phyloP scores from a whole-genome alignment of 2,797 vertebrate species.

The Sparus aurata region DNA sequence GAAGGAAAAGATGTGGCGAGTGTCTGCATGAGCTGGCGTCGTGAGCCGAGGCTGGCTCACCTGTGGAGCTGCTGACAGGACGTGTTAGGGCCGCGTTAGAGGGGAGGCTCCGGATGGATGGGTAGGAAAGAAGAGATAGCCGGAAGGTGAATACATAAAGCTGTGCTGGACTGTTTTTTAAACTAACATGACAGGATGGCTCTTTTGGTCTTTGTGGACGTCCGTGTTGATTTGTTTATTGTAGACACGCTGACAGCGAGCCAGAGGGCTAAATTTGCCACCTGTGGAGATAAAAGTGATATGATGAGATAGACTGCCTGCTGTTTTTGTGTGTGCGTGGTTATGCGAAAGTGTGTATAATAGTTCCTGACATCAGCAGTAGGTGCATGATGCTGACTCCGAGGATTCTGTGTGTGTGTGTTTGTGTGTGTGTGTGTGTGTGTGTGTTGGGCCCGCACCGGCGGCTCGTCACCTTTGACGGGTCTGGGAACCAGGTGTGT shows the following conservation, averaged over 20 bases:
- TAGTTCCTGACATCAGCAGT: slow-evolving; percentile 76
- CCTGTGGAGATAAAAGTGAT: slow-evolving; percentile 80
- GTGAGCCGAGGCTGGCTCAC: slow-evolving; percentile 59
- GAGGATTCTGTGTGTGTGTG: slow-evolving; percentile 32
- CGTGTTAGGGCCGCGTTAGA: slow-evolving; percentile 46
- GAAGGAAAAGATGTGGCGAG: neutral
- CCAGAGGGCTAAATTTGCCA: slow-evolving; percentile 71
- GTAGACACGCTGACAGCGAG: slow-evolving; percentile 67
- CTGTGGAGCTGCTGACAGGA: slow-evolving; percentile 72
- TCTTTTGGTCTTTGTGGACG: slow-evolving; percentile 24
- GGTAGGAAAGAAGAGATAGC: slow-evolving; percentile 29
- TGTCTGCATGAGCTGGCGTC: slow-evolving; percentile 20
- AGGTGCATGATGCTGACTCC: slow-evolving; percentile 70
- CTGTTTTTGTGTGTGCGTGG: slow-evolving; percentile 9
- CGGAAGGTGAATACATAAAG: slow-evolving; percentile 33
- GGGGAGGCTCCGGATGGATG: slow-evolving; percentile 29
- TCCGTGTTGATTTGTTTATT: slow-evolving; percentile 64
- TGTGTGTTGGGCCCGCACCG: slow-evolving; percentile 55
- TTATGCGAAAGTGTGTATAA: slow-evolving; percentile 48
- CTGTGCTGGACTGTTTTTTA: slow-evolving; percentile 24
- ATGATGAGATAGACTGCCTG: slow-evolving; percentile 67
- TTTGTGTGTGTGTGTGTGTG: neutral
- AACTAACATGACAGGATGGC: slow-evolving; percentile 32
- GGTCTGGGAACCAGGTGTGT: slow-evolving; percentile 54
- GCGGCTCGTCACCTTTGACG: slow-evolving; percentile 43